Percentiles rank a stretch among this genome's conserved stretches.
Evolutionary conservation across 2,113 vertebrate genomes (phyloP).

Genomic region (Amazona guildingii): DNA sequence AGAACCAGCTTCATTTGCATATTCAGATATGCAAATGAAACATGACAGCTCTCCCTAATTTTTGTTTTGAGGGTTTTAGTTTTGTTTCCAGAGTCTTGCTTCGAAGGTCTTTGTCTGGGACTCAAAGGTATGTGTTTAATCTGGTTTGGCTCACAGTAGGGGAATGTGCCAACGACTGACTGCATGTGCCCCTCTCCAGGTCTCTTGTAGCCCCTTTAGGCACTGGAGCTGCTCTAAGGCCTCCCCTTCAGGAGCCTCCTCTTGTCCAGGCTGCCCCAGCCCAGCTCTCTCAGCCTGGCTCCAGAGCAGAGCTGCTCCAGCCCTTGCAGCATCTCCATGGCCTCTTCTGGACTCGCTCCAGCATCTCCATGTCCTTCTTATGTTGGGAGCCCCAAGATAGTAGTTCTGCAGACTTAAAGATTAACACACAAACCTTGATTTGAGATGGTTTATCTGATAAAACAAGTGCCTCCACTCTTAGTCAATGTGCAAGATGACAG

Average conservation of each 20-base stretch:
- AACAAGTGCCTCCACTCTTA: background rate
- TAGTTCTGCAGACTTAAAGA: background rate
- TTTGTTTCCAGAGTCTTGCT: constrained; percentile 2
- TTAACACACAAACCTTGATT: background rate
- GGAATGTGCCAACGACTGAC: background rate
- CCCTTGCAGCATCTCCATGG: background rate
- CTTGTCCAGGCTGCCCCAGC: background rate
- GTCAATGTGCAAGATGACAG: rapidly evolving
- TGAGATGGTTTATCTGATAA: background rate
- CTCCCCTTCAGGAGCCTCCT: background rate
- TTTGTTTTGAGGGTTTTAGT: background rate
- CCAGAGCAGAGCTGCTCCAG: background rate
- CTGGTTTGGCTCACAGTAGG: background rate
- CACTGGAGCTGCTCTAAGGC: background rate
- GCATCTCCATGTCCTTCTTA: background rate
- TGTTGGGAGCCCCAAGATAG: background rate
- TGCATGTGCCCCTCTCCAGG: background rate
- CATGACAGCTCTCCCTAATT: constrained; percentile 14
- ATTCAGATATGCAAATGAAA: constrained; percentile 48
- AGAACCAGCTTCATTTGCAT: constrained; percentile 45
- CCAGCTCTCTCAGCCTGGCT: background rate
- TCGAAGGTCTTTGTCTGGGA: constrained; percentile 20
- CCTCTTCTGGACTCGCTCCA: background rate
- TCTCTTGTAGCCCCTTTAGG: background rate
- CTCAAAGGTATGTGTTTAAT: constrained; percentile 21